phyloP scores from a whole-genome alignment of 1,140 invertebrate species.

The Propsilocerus akamusi region DNA sequence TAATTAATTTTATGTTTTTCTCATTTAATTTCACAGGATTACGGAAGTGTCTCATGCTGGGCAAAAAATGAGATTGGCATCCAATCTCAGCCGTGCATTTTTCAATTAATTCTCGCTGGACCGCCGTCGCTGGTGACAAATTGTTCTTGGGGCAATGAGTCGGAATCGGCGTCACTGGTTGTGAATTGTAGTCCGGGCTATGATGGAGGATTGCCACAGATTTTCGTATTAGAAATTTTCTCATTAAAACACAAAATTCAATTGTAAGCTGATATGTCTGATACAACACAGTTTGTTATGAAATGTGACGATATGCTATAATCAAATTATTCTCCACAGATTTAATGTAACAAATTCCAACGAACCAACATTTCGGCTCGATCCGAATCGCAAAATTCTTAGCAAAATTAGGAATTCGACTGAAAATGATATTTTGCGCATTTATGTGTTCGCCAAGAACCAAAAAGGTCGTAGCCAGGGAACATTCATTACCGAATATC shows the following conservation, averaged over 20 bases:
- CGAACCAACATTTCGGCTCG: neutral
- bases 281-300: too few species aligned
- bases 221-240: constrained; percentile 51
- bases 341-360: neutral
- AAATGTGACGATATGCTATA: neutral
- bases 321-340: neutral
- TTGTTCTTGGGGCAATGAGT: neutral
- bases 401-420: neutral
- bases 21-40: constrained; percentile 26
- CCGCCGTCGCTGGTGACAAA: neutral
- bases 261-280: too few species aligned
- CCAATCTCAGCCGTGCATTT: constrained; percentile 48
- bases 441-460: neutral
- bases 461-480: neutral
- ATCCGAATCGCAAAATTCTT: neutral
- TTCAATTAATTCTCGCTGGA: constrained; percentile 47
- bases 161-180: neutral
- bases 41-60: constrained; percentile 46
- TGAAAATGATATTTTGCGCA: neutral
- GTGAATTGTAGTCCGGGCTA: constrained; percentile 59
- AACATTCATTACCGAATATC: neutral
- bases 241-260: constrained; percentile 8
- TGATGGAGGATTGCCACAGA: constrained; percentile 55
- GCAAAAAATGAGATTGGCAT: constrained; percentile 48
- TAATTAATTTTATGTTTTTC: neutral